A percentile compares a stretch with the other conserved stretches of the same genome.
These are phyloP conservation scores for Drosophila miranda DNA, from an alignment of 1,140 invertebrate genomes.

Conservation along the genomic window DNA sequence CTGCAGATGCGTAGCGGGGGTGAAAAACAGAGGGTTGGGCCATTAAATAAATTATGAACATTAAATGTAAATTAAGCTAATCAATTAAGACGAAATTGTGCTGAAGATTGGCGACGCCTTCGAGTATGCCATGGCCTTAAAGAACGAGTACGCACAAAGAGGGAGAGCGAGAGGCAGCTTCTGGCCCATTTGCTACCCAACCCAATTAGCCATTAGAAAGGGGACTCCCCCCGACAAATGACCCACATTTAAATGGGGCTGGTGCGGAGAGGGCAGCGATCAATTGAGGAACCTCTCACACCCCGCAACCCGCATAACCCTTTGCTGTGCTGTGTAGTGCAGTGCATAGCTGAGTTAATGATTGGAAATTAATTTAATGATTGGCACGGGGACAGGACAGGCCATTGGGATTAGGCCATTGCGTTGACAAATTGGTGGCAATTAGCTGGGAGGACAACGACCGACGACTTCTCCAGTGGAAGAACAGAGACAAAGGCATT, in stretches of 20 bases:
- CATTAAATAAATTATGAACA: slow-evolving; percentile 67
- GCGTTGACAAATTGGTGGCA: slow-evolving; percentile 67
- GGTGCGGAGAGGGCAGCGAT: slow-evolving; percentile 5
- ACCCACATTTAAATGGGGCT: slow-evolving; percentile 61
- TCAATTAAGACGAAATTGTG: slow-evolving; percentile 60
- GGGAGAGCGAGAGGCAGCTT: slow-evolving; percentile 15
- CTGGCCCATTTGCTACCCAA: slow-evolving; percentile 59
- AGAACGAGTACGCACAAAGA: too few relatives aligned
- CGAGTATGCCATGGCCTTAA: neutral
- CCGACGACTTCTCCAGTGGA: neutral
- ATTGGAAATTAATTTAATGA: slow-evolving; percentile 74
- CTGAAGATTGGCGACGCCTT: slow-evolving; percentile 28
- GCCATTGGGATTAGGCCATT: slow-evolving; percentile 29
- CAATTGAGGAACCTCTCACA: slow-evolving; percentile 29
- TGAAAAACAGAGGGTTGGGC: slow-evolving; percentile 10
- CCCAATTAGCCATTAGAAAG: slow-evolving; percentile 54
- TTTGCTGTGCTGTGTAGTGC: slow-evolving; percentile 13
- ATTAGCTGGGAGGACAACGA: slow-evolving; percentile 51
- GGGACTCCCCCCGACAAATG: slow-evolving; percentile 47
- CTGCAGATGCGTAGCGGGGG: slow-evolving; percentile 6
- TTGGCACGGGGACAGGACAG: neutral
- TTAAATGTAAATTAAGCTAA: slow-evolving; percentile 77
- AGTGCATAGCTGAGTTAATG: slow-evolving; percentile 64
- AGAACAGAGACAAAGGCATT: slow-evolving; percentile 24
- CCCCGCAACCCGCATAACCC: slow-evolving; percentile 20